Evolutionary conservation across 64 coral and sea anemone species (phyloP).

Genomic region (Pocillopora verrucosa): DNA sequence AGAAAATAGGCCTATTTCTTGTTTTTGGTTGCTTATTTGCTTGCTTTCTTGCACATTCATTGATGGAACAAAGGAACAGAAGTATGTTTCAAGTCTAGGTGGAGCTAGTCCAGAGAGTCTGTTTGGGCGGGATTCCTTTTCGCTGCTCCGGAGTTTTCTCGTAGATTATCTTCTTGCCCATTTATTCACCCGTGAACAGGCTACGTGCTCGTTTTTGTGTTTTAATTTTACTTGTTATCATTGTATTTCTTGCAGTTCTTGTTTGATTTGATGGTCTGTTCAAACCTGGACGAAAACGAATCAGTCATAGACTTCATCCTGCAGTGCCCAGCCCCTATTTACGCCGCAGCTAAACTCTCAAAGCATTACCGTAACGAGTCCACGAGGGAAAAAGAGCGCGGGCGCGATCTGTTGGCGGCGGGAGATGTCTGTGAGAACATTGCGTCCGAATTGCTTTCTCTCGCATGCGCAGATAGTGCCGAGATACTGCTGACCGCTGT

Average conservation of each 20-base stretch:
- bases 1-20: no score
- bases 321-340: conserved; percentile 91
- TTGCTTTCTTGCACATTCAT: no score
- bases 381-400: conserved; percentile 88
- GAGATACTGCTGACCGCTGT: conserved; percentile 82
- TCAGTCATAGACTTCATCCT: conserved; percentile 92
- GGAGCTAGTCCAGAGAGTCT: no score
- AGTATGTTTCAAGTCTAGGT: no score
- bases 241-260: conserved; percentile 72
- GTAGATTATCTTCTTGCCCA: no score
- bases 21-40: no score
- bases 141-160: no score
- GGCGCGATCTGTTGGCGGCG: conserved; percentile 77
- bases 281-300: conserved; percentile 73
- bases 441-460: conserved; percentile 81
- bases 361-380: conserved; percentile 89
- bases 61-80: no score
- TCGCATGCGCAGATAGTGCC: conserved; percentile 84
- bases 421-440: conserved; percentile 84
- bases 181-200: no score
- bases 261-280: conserved; percentile 97
- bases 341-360: conserved; percentile 89
- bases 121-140: no score
- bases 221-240: not conserved
- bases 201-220: no score